These are phyloP conservation scores for Polydrusus pterygomalis DNA, from an alignment of 2,888 invertebrate genomes.

Conservation along the genomic window DNA sequence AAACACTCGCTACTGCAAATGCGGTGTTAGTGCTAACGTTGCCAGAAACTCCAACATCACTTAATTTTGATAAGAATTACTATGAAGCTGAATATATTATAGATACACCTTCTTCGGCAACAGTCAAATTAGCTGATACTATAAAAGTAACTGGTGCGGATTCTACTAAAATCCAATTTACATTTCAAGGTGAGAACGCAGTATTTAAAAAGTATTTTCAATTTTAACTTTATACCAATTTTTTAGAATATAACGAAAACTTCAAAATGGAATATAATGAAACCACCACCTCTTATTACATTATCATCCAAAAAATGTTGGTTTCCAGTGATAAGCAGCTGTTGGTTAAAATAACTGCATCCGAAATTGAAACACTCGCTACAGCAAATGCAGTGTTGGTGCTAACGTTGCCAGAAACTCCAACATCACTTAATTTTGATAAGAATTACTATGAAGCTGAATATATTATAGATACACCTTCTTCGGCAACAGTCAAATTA, in stretches of 20 bases:
- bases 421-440: not conserved
- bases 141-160: not conserved
- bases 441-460: not conserved
- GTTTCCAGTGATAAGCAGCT: not conserved
- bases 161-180: not conserved
- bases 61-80: not conserved
- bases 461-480: not conserved
- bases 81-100: not conserved
- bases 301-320: not conserved
- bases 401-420: not conserved
- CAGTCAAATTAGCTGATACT: not conserved
- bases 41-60: not conserved
- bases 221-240: not conserved
- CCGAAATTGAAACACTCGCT: not conserved
- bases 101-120: not conserved
- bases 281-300: not conserved
- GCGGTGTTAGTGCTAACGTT: not conserved
- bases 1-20: not conserved
- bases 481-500: not conserved
- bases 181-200: not conserved
- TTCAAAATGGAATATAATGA: not conserved
- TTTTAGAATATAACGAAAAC: not conserved
- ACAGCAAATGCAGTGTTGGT: not conserved
- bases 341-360: not conserved
- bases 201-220: not conserved